Base-by-base conservation (phyloP, 1,140 invertebrate species). In the Drosophila tristis region DNA sequence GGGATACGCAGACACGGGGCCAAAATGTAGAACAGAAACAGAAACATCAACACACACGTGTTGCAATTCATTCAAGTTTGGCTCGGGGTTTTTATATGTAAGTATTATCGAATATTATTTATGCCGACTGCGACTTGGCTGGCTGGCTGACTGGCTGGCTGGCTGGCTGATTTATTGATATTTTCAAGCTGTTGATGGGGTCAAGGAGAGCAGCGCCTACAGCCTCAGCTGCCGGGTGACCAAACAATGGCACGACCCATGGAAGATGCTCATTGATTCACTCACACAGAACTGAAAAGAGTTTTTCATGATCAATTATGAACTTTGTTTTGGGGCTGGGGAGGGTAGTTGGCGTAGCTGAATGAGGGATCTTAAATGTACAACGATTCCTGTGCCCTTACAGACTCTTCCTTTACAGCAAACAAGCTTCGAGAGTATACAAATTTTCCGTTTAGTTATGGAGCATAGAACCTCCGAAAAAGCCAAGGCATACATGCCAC, bases 51-150 rank as follows among this genome's bases (percentile, higher is more conserved):
- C 70, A 78, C 29, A 86, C 82, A 87, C 82, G 82, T 87, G 82
- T 89, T 87, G 75, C 75, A 66, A 87, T 89, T 82, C 82, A 87
- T 87, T 82, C 78, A 87, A 86, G 80, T 84, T 74, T 60, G 39
- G 35, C 66, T 48, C 71, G 59, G 48, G 39, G 48, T 58, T 64
- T 64, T 75, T 75, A 59, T 82, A 73, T 75, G 53, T 82, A 73
- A 71, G 53, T 82, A 73, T 67, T 71, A 70, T 72, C 61, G 42
- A 51, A 66, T 74, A 78, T 87, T 71, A 74, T 75, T 86, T 80
- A 80, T 80, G 62, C 16, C 16, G 16, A 16, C 16, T 16, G 48
- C 77, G 47, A 53, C 53, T 76, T 66, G 72, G 50, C 66, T 20
- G 16, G 16, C 16, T 16, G 16, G 16, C 16, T 16, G 16, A 1